Evolutionary conservation across 1,140 invertebrate genomes (phyloP).

Genomic region (Pemphigus obesinymphae): DNA sequence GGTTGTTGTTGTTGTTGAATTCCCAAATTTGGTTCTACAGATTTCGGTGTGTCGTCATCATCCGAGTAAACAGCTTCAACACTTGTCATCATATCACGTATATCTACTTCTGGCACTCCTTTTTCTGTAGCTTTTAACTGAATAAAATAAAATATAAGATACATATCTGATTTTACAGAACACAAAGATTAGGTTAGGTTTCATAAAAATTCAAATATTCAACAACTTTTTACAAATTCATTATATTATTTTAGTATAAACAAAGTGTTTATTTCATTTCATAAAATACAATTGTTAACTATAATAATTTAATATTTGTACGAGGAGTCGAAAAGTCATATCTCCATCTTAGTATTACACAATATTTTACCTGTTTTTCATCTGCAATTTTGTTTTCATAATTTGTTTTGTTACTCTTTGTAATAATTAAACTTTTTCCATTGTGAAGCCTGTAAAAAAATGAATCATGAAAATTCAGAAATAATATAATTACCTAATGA

Average conservation of each 20-base stretch:
- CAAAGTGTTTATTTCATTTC: not conserved
- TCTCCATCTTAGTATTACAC: slow-evolving; percentile 9
- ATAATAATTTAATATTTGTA: slow-evolving; percentile 21
- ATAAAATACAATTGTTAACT: not conserved
- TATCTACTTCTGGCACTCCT: slow-evolving; percentile 21
- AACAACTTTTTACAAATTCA: slow-evolving; percentile 2
- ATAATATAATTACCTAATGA: not conserved
- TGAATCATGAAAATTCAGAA: not conserved
- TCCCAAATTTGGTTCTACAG: not conserved
- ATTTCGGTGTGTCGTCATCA: slow-evolving; percentile 40
- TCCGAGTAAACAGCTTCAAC: slow-evolving; percentile 47
- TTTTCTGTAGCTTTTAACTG: slow-evolving; percentile 29
- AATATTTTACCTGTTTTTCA: slow-evolving; percentile 32
- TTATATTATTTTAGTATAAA: not conserved
- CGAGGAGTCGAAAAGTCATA: not conserved
- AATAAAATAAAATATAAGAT: slow-evolving; percentile 28
- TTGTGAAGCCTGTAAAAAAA: not conserved
- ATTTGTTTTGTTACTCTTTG: slow-evolving; percentile 1
- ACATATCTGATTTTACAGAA: slow-evolving; percentile 1
- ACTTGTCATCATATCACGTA: slow-evolving; percentile 42
- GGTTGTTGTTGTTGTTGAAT: slow-evolving; percentile 13
- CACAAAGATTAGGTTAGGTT: not conserved
- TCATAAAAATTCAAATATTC: not conserved
- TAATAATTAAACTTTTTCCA: not conserved
- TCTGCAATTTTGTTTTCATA: slow-evolving; percentile 14